Conservation (phyloP, 2,797 vertebrate species). For the Nothura maculosa region DNA sequence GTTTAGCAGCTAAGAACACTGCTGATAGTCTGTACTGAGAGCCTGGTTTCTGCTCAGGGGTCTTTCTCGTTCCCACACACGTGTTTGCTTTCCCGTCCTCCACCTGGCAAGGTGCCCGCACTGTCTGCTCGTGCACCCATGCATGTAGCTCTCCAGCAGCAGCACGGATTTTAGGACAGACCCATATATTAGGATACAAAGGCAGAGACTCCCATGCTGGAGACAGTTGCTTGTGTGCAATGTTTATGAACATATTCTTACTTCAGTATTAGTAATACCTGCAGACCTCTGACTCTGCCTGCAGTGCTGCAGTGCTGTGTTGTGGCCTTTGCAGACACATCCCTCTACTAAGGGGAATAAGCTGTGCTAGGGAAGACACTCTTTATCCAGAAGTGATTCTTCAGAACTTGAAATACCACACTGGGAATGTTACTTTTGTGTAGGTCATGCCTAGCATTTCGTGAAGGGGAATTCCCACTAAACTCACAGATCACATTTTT, state of each 20-base stretch:
- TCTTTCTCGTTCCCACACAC: background rate
- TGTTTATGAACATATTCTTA: background rate
- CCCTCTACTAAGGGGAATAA: background rate
- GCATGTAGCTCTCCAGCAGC: background rate
- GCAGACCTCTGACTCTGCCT: background rate
- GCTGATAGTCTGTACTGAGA: constrained; percentile 2
- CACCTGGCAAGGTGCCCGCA: background rate
- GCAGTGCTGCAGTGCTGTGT: background rate
- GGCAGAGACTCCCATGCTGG: background rate
- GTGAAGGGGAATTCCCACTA: background rate
- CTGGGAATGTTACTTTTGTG: background rate
- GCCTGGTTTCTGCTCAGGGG: background rate
- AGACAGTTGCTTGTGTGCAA: background rate
- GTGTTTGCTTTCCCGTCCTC: background rate
- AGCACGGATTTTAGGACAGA: background rate
- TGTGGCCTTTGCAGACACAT: background rate
- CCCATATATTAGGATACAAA: background rate
- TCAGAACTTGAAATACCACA: background rate
- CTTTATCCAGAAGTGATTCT: background rate
- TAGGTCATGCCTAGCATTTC: background rate
- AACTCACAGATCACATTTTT: background rate
- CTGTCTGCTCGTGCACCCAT: background rate
- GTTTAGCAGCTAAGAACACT: background rate
- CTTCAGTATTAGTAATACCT: background rate
- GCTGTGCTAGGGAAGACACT: background rate